Evolutionary conservation across 2,888 invertebrate species (phyloP), one percentile per base, ranked within the genome.

Genomic region (Chelonus formosanus): DNA sequence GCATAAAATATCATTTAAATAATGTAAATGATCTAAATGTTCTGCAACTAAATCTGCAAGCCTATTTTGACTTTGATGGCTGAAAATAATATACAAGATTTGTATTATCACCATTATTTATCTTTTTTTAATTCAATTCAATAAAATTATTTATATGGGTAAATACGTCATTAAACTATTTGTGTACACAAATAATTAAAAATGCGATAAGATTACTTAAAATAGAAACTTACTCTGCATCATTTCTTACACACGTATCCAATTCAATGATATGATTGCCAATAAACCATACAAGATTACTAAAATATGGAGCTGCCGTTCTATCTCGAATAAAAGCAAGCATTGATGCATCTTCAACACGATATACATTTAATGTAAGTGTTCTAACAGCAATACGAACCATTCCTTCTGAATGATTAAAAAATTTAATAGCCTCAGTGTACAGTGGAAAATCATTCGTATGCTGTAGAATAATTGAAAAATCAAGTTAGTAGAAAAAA

Each of bases 381-480:
- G 98, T 99, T 67, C 99, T 88, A 8, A 99, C 99, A 3, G 99
- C 99, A 75, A 99, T 99, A 56, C 99, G 90, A 44, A 99, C 98
- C 99, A 99, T 99, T 45, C 96, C 95, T 86, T 99, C 99, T 0
- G 95, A 92, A 85, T 99, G 98, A 84, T 99, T 98, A 86, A 98
- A 99, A 86, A 99, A 98, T 85, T 98, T 98, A 69, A 99, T 97
- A 44, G 98, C 98, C 86, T 99, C 99, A 3, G 98, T 98, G 83
- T 99, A 98, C 20, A 99, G 87, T 4, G 99, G 98, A 86, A 99
- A 99, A 85, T 99, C 99, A 86, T 98, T 96, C 62, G 98, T 98
- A 81, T 96, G 94, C 95, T 95, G 64, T 36, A 36, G 35, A 50
- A 45, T 10, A 35, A 5, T 50, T 7, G 3, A 48, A 56, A 35